Conservation (phyloP, 2,113 vertebrate genomes). For the Montifringilla adamsi region DNA sequence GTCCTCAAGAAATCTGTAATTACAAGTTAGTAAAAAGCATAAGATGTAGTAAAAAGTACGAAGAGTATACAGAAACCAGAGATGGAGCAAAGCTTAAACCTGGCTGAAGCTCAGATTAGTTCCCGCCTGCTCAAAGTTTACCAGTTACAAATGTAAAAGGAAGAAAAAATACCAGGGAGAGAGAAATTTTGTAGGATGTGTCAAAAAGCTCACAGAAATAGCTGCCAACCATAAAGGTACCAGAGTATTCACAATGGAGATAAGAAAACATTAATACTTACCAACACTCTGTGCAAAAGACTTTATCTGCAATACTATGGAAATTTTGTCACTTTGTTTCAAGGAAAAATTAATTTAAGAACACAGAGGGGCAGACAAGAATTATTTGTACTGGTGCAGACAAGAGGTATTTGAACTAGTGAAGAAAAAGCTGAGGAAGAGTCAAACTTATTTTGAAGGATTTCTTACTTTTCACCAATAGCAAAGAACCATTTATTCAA, state of each 20-base stretch:
- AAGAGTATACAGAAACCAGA: not conserved
- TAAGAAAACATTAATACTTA: conserved; percentile 13
- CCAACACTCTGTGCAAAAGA: conserved; percentile 13
- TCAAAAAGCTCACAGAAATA: not conserved
- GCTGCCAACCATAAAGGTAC: not conserved
- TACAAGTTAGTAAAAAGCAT: not conserved
- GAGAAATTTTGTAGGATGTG: not conserved
- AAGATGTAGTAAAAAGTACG: not conserved
- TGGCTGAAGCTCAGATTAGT: not conserved
- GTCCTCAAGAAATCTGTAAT: not conserved
- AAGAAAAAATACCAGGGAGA: not conserved
- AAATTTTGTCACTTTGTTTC: not conserved
- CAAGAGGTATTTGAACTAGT: not conserved
- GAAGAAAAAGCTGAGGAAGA: not conserved
- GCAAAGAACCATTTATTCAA: not conserved
- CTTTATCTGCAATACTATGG: not conserved
- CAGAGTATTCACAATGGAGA: not conserved
- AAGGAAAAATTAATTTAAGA: not conserved
- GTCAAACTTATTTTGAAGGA: not conserved
- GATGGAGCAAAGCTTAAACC: not conserved
- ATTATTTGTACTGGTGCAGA: not conserved
- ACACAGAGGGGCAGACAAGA: not conserved
- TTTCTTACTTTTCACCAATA: not conserved
- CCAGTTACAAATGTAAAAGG: not conserved
- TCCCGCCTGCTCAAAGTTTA: not conserved